These are phyloP conservation scores for Anabacerthia variegaticeps DNA, from an alignment of 2,797 vertebrate species.

Conservation along the genomic window DNA sequence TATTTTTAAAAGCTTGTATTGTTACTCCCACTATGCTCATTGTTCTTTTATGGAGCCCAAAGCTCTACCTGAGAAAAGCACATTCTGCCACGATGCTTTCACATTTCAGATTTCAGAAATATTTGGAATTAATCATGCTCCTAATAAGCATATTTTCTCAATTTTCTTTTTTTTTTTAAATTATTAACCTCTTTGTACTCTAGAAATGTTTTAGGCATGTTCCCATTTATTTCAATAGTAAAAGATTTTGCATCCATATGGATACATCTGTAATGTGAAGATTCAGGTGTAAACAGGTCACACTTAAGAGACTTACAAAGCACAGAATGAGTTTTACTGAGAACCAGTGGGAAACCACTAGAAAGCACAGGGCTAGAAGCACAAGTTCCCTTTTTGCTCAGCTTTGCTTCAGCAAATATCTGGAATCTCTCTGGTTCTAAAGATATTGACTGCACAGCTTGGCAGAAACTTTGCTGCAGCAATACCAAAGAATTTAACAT, in stretches of 20 bases:
- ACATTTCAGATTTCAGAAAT: not conserved
- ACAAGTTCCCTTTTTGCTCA: not conserved
- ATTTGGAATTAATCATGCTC: not conserved
- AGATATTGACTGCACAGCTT: not conserved
- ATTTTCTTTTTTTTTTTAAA: not conserved
- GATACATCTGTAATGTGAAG: not conserved
- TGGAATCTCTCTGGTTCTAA: not conserved
- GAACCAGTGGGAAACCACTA: not conserved
- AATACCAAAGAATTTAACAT: not conserved
- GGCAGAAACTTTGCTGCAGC: not conserved
- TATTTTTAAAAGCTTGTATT: not conserved
- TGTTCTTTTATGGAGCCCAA: not conserved
- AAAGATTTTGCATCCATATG: not conserved
- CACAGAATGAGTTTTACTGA: not conserved
- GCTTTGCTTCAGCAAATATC: not conserved
- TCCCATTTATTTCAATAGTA: not conserved
- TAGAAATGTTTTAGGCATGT: not conserved
- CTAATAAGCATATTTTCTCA: not conserved
- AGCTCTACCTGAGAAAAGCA: not conserved
- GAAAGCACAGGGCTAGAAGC: not conserved
- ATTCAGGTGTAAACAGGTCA: not conserved
- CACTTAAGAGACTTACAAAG: not conserved
- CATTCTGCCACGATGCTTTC: not conserved
- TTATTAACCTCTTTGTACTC: not conserved
- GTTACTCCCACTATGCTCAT: too few species aligned